Evolutionary conservation across 1,140 invertebrate species (phyloP), one percentile per base, ranked within the genome.

Genomic region (Hylyphantes graminicola): DNA sequence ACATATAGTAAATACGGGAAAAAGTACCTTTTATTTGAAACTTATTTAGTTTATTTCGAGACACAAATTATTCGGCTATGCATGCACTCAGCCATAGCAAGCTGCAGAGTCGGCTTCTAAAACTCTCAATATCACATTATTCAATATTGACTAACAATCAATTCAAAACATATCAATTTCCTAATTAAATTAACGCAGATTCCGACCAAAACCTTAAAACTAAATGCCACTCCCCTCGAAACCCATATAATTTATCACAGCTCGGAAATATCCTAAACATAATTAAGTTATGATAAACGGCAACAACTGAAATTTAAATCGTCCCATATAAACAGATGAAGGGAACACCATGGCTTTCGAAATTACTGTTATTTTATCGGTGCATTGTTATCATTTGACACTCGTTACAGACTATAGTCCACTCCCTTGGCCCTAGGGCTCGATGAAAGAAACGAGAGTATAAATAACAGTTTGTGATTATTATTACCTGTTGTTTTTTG

Each of bases 331-430:
- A 51, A 50, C 51, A 51, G 67, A 50, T 11, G 48, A 17, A 68
- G 48, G n/a, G 35, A 68, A 68, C 67, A 68, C 67, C n/a, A 51
- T 13, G 51, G n/a, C 48, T 51, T 68, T 35, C 51, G 5, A 51
- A 68, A 68, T 68, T 68, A 68, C 48, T 68, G 67, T 51, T 50
- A 68, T 68, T 68, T n/a, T n/a, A 35, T 68, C 19, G 15, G 67
- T 50, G 35, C 10, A 68, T 15, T 50, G 51, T 50, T 17, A 68
- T 68, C n/a, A 68, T 51, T 68, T 68, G n/a, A 48, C 48, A 50
- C 64, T 48, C 67, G 12, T 48, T 35, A 35, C 35, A 35, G 35
- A 35, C 35, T 35, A 51, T 35, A n/a, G 7, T 8, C 35, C 35
- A 68, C 35, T 50, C 67, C 15, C 35, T 50, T 17, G 50, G 51